phyloP scores from a whole-genome alignment of 2,797 vertebrate species.

The Liparis tanakae region DNA sequence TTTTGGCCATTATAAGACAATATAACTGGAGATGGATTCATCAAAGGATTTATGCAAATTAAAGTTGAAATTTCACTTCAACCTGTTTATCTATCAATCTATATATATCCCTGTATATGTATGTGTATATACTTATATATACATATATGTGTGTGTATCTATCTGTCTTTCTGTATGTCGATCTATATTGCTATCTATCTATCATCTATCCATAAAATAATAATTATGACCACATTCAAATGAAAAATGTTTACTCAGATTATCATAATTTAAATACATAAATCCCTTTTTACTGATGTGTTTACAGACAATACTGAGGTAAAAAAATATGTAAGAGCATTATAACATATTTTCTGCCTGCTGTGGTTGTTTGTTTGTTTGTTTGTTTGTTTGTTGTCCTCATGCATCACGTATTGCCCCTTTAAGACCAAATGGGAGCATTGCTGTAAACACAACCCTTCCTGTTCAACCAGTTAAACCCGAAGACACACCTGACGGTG shows the following conservation, averaged over 20 bases:
- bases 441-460: not conserved
- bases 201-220: not conserved
- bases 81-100: not conserved
- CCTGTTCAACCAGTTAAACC: conserved; percentile 64
- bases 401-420: not conserved
- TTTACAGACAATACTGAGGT: not conserved
- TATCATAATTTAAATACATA: not conserved
- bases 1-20: conserved; percentile 27
- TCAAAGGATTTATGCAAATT: conserved; percentile 33
- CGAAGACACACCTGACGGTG: conserved; percentile 43
- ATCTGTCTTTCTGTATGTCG: not conserved
- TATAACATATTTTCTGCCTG: not conserved
- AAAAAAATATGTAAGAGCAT: not conserved
- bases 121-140: not conserved
- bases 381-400: not conserved
- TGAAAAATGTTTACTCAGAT: not conserved
- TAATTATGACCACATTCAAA: not conserved
- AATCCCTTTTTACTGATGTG: not conserved
- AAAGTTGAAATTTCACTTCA: conserved; percentile 13
- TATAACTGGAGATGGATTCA: conserved; percentile 35
- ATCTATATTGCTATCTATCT: not conserved
- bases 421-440: not conserved
- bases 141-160: not conserved
- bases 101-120: no score
- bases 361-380: not conserved